Percentiles rank a stretch among this genome's conserved stretches.
phyloP scores from a whole-genome alignment of 2,113 vertebrate species.

The Oryzias woworae region DNA sequence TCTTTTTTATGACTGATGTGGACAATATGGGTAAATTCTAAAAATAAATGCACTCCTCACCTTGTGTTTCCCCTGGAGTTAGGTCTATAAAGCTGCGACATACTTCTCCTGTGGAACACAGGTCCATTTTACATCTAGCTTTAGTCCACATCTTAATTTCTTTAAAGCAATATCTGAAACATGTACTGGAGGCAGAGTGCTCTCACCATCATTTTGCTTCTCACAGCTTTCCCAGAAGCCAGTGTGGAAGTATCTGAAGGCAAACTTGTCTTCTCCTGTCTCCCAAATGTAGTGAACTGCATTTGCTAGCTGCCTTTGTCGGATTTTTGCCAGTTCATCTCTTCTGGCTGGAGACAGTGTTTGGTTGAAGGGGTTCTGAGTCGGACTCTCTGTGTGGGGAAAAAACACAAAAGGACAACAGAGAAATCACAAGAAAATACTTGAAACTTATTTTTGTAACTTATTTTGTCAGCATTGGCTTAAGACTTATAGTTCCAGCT shows the following conservation, averaged over 20 bases:
- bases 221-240: conserved; percentile 87
- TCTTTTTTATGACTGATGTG: not conserved
- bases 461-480: no score
- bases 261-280: conserved; percentile 85
- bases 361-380: conserved; percentile 72
- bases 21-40: not conserved
- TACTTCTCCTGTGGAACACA: conserved; percentile 74
- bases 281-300: conserved; percentile 87
- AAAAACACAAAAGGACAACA: not conserved
- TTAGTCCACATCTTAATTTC: no score
- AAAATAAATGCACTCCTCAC: conserved; percentile 39
- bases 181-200: not conserved
- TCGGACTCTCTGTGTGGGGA: conserved; percentile 66
- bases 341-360: conserved; percentile 69
- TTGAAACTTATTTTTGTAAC: no score
- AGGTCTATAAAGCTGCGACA: conserved; percentile 85
- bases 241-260: conserved; percentile 83
- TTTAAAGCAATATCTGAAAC: not conserved
- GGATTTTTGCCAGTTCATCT: conserved; percentile 73
- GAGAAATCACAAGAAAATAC: not conserved
- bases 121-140: not conserved
- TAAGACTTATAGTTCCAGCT: no score
- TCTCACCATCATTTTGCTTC: conserved; percentile 79
- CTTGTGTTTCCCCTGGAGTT: conserved; percentile 81
- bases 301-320: conserved; percentile 74